Percentiles rank a stretch among this genome's conserved stretches.
phyloP scores from a whole-genome alignment of 2,113 vertebrate species.

The Macroglossus sobrinus region DNA sequence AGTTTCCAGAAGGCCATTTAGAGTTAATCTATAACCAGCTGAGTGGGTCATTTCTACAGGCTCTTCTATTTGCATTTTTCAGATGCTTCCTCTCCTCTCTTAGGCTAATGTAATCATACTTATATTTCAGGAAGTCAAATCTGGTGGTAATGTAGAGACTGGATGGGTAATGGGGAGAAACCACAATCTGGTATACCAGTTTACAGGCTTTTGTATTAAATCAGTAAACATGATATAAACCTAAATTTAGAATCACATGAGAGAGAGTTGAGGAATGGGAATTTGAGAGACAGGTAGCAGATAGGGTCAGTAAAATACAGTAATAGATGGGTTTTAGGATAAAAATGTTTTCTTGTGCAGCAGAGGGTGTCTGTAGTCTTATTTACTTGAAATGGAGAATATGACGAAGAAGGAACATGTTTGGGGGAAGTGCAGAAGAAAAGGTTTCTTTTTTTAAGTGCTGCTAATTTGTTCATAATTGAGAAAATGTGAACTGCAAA shows the following conservation, averaged over 20 bases:
- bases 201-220: not conserved
- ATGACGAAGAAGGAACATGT: not conserved
- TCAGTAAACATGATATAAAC: not conserved
- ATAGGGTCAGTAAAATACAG: not conserved
- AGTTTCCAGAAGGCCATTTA: too few relatives aligned
- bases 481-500: not conserved
- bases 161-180: not conserved
- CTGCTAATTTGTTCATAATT: slow-evolving; percentile 2
- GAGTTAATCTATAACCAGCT: too few relatives aligned
- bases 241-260: not conserved
- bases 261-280: not conserved
- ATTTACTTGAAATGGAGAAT: not conserved
- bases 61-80: too few relatives aligned
- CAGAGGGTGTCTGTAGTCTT: not conserved
- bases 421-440: not conserved
- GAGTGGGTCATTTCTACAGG: too few relatives aligned
- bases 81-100: too few relatives aligned
- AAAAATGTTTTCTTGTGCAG: not conserved
- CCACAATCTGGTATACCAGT: not conserved
- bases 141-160: not conserved
- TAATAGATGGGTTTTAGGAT: not conserved
- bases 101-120: not conserved
- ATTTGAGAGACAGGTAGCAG: not conserved
- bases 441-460: not conserved
- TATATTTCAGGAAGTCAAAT: not conserved